These are phyloP conservation scores for Ophioderma brevispina DNA, from an alignment of 35 echinoderm and acorn worm species.

Conservation along the genomic window DNA sequence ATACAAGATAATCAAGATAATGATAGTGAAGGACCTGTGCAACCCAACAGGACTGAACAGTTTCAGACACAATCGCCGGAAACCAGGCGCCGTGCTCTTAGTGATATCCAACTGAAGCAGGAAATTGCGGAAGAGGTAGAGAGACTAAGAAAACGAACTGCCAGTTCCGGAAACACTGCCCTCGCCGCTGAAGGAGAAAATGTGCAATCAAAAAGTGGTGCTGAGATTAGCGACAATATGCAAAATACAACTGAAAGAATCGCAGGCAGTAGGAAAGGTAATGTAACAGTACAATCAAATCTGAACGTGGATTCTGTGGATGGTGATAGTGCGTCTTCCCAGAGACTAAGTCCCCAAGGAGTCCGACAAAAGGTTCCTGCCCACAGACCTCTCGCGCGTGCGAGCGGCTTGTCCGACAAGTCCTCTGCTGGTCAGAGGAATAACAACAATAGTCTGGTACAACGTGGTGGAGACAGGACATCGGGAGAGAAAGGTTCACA, in stretches of 20 bases:
- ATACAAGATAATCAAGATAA: no score
- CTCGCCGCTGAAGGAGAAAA: neutral
- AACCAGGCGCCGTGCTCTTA: slow-evolving; percentile 40
- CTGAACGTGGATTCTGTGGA: neutral
- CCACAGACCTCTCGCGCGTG: neutral
- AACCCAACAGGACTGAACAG: neutral
- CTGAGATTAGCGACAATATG: neutral
- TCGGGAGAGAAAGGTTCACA: neutral
- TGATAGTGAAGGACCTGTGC: no score
- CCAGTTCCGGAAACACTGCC: neutral
- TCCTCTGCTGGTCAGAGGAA: slow-evolving; percentile 36
- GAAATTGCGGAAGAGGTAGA: slow-evolving; percentile 75
- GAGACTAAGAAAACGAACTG: slow-evolving; percentile 59
- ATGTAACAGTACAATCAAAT: neutral
- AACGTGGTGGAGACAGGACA: slow-evolving; percentile 13
- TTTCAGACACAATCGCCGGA: slow-evolving; percentile 18
- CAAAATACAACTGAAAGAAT: neutral
- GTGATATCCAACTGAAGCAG: slow-evolving; percentile 70
- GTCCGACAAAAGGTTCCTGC: neutral
- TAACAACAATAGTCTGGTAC: slow-evolving; percentile 61
- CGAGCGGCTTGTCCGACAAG: neutral
- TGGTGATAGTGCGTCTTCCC: neutral
- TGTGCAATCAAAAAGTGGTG: neutral
- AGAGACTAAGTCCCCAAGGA: neutral
- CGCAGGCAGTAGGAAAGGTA: neutral